phyloP scores from a whole-genome alignment of 2,113 vertebrate genomes.

The Mastomys coucha region DNA sequence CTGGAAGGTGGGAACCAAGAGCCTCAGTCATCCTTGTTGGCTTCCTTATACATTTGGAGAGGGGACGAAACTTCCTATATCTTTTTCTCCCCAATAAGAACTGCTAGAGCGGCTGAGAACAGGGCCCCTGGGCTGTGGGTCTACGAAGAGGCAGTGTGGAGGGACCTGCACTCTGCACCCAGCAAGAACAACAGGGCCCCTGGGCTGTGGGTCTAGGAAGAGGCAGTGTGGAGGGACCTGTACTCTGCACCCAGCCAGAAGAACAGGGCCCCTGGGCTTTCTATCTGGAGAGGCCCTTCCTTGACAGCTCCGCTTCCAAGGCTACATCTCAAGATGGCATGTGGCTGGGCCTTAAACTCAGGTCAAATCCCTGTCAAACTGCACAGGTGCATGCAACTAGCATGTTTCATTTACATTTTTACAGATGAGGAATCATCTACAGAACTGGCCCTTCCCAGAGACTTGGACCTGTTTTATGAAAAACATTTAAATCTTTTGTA shows the following conservation, averaged over 20 bases:
- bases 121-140: rapidly evolving
- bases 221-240: not conserved
- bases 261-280: too few species aligned
- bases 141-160: rapidly evolving
- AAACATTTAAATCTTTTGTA: not conserved
- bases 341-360: not conserved
- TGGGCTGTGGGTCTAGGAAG: not conserved
- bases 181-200: too few species aligned
- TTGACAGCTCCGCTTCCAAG: not conserved
- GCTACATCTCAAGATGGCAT: not conserved
- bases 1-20: not conserved
- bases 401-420: not conserved
- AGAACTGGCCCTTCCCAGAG: not conserved
- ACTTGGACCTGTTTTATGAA: not conserved
- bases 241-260: not conserved
- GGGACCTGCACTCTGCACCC: too few species aligned
- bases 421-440: not conserved
- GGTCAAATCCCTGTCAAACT: not conserved
- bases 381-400: not conserved
- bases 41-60: not conserved
- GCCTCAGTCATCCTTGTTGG: not conserved
- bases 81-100: not conserved
- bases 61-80: not conserved
- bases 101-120: rapidly evolving
- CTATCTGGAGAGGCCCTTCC: not conserved